Conservation (phyloP, 2,113 vertebrate species). For the Scortum barcoo region DNA sequence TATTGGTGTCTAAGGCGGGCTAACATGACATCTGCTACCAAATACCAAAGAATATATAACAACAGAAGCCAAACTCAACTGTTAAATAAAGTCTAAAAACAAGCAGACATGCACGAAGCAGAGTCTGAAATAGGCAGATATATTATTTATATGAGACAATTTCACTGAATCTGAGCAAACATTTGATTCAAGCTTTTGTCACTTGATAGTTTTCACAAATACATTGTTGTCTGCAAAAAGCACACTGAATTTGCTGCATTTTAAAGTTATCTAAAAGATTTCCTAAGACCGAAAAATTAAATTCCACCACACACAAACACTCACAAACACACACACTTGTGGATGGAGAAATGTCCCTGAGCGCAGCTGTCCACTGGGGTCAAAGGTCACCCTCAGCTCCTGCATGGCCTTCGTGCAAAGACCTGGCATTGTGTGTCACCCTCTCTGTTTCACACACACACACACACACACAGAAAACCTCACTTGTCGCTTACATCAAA, state of each 20-base stretch:
- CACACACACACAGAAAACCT: neutral
- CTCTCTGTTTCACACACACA: neutral
- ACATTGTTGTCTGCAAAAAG: too few species aligned
- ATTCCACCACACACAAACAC: neutral
- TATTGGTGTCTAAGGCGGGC: too few species aligned
- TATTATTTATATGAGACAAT: too few species aligned
- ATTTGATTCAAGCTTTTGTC: too few species aligned
- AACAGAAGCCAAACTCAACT: neutral
- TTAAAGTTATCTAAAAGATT: neutral
- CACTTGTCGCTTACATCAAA: neutral
- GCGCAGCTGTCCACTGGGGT: constrained; percentile 52
- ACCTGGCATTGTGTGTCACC: constrained; percentile 33
- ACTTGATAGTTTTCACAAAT: too few species aligned
- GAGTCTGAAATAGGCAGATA: too few species aligned
- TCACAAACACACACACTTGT: neutral
- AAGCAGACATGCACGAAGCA: too few species aligned
- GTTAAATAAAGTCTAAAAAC: neutral
- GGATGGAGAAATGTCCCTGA: constrained; percentile 19
- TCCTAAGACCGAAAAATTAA: neutral
- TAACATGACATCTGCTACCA: too few species aligned
- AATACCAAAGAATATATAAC: neutral
- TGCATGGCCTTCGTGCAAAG: constrained; percentile 14
- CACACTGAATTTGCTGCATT: too few species aligned
- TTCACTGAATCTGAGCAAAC: too few species aligned
- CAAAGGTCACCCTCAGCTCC: constrained; percentile 52